phyloP scores from a whole-genome alignment of 1,140 invertebrate species.

The Cecropterus lyciades region DNA sequence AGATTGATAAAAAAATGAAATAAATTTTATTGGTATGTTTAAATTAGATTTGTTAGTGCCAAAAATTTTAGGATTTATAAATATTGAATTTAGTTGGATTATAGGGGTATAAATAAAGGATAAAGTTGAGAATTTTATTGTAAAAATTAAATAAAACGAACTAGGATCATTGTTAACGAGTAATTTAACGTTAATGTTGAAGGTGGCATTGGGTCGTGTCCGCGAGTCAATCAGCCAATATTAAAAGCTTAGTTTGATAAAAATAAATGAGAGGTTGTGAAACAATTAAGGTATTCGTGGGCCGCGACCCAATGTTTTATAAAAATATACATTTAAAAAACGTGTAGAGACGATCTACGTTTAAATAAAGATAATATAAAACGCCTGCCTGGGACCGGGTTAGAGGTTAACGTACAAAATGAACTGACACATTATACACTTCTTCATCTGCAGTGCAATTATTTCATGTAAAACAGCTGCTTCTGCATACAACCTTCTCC shows the following conservation, averaged over 20 bases:
- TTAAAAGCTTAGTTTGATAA: conserved; percentile 74
- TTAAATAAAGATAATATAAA: conserved; percentile 59
- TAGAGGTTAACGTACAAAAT: conserved; percentile 62
- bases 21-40: conserved; percentile 64
- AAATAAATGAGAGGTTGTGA: conserved; percentile 79
- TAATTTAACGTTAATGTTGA: conserved; percentile 66
- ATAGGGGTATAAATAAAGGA: conserved; percentile 72
- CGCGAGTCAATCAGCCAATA: conserved; percentile 71
- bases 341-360: conserved; percentile 63
- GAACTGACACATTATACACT: conserved; percentile 53
- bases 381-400: conserved; percentile 71
- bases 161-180: conserved; percentile 76
- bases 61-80: conserved; percentile 72
- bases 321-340: conserved; percentile 67
- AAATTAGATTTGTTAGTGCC: conserved; percentile 82
- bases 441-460: conserved; percentile 49
- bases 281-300: conserved; percentile 58
- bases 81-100: conserved; percentile 75
- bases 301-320: conserved; percentile 61
- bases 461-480: conserved; percentile 21
- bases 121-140: conserved; percentile 76
- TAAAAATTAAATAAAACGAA: conserved; percentile 77
- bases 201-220: conserved; percentile 51
- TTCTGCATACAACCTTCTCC: conserved; percentile 1
- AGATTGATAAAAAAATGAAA: conserved; percentile 43